phyloP scores from a whole-genome alignment of 2,113 vertebrate species.

The Asarcornis scutulata region DNA sequence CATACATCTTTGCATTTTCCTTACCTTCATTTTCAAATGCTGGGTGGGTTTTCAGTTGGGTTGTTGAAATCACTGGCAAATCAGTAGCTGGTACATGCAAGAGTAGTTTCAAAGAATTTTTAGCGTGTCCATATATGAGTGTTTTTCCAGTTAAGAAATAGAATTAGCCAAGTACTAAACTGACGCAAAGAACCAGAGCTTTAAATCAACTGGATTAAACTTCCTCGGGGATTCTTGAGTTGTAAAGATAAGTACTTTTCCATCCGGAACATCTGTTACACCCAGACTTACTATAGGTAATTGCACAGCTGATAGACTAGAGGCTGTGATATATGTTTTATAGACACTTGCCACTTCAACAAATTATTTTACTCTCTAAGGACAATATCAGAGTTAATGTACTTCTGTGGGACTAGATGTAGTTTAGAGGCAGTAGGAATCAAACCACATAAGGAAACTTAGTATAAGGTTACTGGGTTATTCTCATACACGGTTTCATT shows the following conservation, averaged over 20 bases:
- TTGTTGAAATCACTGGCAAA: not conserved
- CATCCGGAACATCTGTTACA: slow-evolving; percentile 49
- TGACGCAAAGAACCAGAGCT: slow-evolving; percentile 16
- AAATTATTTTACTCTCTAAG: not conserved
- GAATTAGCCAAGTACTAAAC: not conserved
- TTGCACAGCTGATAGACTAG: slow-evolving; percentile 13
- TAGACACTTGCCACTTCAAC: not conserved
- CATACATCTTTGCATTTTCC: not conserved
- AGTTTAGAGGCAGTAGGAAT: not conserved
- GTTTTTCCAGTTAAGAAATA: slow-evolving; percentile 18
- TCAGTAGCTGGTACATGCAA: not conserved
- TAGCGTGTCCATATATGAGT: not conserved
- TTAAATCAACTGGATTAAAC: slow-evolving; percentile 46
- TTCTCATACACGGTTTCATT: not conserved
- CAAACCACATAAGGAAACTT: not conserved
- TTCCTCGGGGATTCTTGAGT: slow-evolving; percentile 31
- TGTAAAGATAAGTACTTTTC: slow-evolving; percentile 39
- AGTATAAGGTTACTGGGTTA: not conserved
- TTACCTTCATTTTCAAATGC: not conserved
- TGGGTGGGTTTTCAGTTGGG: not conserved
- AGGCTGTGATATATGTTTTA: slow-evolving; percentile 2
- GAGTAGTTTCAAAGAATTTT: not conserved
- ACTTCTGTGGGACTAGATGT: not conserved
- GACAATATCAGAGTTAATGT: not conserved
- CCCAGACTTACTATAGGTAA: slow-evolving; percentile 23